phyloP scores from a whole-genome alignment of 2,797 vertebrate species.

The Crenuchus spilurus region DNA sequence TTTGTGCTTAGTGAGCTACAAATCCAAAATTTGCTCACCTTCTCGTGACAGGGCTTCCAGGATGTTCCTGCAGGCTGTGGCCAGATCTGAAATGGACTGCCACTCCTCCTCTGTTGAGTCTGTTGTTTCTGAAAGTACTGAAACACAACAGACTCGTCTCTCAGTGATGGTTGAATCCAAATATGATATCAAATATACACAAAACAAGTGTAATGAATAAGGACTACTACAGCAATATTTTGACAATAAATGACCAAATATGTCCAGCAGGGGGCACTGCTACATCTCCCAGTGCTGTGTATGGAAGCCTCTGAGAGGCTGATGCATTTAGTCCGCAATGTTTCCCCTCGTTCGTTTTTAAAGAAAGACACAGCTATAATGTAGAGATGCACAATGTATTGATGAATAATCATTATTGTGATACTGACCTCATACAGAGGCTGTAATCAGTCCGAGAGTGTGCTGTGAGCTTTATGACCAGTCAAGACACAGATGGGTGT shows the following conservation, averaged over 20 bases:
- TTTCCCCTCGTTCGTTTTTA: neutral
- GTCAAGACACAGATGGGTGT: no score
- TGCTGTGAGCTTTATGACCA: neutral
- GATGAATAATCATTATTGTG: neutral
- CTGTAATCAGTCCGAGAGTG: no score
- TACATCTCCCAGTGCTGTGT: neutral
- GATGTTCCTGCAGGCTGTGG: slow-evolving; percentile 87
- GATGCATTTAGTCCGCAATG: neutral
- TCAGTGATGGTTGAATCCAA: neutral
- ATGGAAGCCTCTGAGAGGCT: neutral
- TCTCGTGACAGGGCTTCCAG: slow-evolving; percentile 87
- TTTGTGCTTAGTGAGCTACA: no score
- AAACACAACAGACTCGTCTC: slow-evolving; percentile 10
- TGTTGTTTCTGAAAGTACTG: slow-evolving; percentile 85
- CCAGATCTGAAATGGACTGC: slow-evolving; percentile 90
- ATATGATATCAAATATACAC: neutral
- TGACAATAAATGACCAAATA: slow-evolving; percentile 52
- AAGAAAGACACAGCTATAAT: slow-evolving; percentile 44
- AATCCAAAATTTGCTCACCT: no score
- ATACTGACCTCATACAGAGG: neutral
- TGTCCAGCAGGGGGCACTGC: slow-evolving; percentile 65
- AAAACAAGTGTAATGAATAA: neutral
- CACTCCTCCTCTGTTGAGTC: slow-evolving; percentile 89
- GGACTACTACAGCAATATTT: no score
- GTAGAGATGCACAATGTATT: neutral